Conservation (phyloP, 1,140 invertebrate genomes). For the Hermatobates lingyangjiaoensis region DNA sequence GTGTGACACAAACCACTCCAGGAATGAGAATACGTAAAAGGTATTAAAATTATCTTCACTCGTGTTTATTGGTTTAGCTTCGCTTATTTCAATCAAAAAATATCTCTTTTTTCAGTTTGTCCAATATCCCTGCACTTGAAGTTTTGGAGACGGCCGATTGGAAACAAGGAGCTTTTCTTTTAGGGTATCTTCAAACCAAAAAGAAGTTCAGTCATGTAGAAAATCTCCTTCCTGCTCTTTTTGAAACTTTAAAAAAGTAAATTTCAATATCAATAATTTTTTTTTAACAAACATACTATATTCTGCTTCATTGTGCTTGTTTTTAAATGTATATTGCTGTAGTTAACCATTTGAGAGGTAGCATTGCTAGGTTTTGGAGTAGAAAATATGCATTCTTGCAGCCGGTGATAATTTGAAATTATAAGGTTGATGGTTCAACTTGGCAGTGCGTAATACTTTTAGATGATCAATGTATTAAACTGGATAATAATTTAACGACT, state of each 20-base stretch:
- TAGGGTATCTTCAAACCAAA: slow-evolving; percentile 71
- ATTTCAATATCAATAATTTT: not conserved
- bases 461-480: no score
- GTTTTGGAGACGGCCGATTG: slow-evolving; percentile 42
- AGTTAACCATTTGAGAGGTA: no score
- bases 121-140: slow-evolving; percentile 24
- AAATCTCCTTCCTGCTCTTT: slow-evolving; percentile 48
- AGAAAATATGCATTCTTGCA: no score
- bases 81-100: not conserved
- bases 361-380: no score
- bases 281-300: no score
- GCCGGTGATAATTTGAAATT: no score
- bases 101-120: slow-evolving; percentile 1
- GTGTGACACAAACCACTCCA: no score
- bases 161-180: slow-evolving; percentile 52
- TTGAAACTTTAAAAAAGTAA: slow-evolving; percentile 55
- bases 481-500: no score
- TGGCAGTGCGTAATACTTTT: no score
- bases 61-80: not conserved
- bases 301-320: no score
- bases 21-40: not conserved
- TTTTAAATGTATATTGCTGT: no score
- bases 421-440: no score
- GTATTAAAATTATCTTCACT: not conserved
- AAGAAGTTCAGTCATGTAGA: slow-evolving; percentile 48